phyloP scores from a whole-genome alignment of 2,113 vertebrate genomes.

The Corapipo altera region DNA sequence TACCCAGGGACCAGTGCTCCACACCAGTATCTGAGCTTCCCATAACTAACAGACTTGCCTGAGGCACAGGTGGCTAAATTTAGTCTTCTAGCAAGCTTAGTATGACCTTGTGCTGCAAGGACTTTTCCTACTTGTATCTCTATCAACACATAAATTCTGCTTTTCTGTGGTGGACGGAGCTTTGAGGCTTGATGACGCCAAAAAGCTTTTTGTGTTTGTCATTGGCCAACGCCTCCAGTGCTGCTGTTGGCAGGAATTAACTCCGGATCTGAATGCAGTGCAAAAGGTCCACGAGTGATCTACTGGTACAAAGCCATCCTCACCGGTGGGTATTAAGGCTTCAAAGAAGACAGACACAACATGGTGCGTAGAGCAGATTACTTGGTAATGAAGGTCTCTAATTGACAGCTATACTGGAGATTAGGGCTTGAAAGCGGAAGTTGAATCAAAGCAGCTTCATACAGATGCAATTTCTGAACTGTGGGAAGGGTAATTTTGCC shows the following conservation, averaged over 20 bases:
- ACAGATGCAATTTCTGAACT: neutral
- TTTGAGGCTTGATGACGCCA: neutral
- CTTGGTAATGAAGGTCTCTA: neutral
- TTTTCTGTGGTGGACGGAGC: neutral
- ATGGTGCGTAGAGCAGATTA: rapidly evolving
- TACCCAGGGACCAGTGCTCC: neutral
- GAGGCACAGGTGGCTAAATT: constrained; percentile 47
- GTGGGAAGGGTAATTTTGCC: neutral
- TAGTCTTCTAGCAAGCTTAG: neutral
- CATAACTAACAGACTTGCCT: neutral
- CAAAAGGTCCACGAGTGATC: neutral
- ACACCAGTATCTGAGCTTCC: neutral
- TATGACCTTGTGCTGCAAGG: constrained; percentile 19
- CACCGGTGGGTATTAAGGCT: neutral
- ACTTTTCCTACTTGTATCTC: neutral
- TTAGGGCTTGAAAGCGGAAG: neutral
- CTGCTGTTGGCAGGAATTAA: neutral
- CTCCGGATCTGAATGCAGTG: rapidly evolving
- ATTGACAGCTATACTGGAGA: neutral
- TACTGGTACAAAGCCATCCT: neutral
- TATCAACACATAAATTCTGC: neutral
- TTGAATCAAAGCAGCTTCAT: neutral
- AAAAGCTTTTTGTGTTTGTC: neutral
- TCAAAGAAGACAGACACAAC: neutral
- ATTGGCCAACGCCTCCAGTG: rapidly evolving